A percentile compares a stretch with the other conserved stretches of the same genome.
These are phyloP conservation scores for Cancer borealis DNA, from an alignment of 2,888 invertebrate genomes.

Conservation along the genomic window DNA sequence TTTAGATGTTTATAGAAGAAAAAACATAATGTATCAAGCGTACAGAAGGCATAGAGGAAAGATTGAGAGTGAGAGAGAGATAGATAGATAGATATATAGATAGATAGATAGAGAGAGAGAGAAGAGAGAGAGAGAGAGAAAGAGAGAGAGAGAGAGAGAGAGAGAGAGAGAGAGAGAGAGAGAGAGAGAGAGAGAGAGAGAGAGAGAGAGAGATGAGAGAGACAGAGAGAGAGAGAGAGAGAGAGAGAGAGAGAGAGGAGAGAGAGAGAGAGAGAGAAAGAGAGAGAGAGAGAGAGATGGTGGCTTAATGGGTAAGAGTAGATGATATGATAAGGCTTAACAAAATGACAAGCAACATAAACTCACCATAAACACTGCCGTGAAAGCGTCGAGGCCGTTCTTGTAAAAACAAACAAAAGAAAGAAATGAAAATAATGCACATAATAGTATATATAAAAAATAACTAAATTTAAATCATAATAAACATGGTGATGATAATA, in stretches of 20 bases:
- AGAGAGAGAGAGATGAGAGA: neutral
- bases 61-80: neutral
- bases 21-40: neutral
- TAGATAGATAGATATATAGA: neutral
- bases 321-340: neutral
- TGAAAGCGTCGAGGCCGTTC: conserved; percentile 50
- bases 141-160: conserved; percentile 37
- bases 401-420: conserved; percentile 40
- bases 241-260: conserved; percentile 3
- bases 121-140: neutral
- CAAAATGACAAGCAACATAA: neutral
- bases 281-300: conserved; percentile 23
- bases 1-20: neutral
- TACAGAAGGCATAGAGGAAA: neutral
- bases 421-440: neutral
- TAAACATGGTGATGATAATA: neutral
- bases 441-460: neutral
- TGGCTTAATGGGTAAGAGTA: neutral
- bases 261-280: neutral
- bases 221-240: conserved; percentile 1
- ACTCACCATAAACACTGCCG: conserved; percentile 65
- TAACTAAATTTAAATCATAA: neutral
- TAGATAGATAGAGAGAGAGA: neutral
- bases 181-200: conserved; percentile 28
- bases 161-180: conserved; percentile 25